Conservation (phyloP, 2,113 vertebrate species). For the Protobothrops flavoviridis region DNA sequence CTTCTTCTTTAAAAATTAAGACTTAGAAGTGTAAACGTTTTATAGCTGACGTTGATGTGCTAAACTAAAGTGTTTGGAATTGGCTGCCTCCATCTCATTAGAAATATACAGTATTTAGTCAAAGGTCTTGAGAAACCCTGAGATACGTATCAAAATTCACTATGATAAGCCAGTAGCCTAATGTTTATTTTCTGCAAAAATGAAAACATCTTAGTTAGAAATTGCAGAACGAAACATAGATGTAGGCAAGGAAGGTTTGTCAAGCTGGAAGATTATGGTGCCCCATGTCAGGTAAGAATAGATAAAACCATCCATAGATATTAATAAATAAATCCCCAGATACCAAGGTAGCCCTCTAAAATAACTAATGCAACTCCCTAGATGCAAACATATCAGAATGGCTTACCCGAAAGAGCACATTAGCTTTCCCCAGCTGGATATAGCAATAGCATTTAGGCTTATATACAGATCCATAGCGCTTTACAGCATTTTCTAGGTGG, state of each 20-base stretch:
- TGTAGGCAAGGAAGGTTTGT: not conserved
- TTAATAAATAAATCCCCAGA: not conserved
- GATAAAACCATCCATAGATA: not conserved
- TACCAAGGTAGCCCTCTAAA: not conserved
- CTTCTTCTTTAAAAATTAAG: not conserved
- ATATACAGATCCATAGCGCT: too few species aligned
- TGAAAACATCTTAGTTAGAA: not conserved
- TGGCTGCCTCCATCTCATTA: not conserved
- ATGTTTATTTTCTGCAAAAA: not conserved
- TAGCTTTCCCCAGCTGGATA: not conserved
- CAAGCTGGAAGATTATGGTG: not conserved
- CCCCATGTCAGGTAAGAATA: not conserved
- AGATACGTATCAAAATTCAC: not conserved
- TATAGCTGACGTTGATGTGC: not conserved
- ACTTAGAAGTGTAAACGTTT: not conserved
- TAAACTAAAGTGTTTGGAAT: not conserved
- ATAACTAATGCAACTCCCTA: not conserved
- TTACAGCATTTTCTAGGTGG: not conserved
- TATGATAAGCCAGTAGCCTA: not conserved
- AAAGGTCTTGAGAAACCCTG: not conserved
- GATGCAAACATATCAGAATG: not conserved
- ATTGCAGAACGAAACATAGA: not conserved
- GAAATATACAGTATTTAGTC: not conserved
- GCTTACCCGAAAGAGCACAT: not conserved
- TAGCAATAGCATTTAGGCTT: not conserved